Evolutionary conservation across 1,140 invertebrate genomes (phyloP).

Genomic region (Thereuonema tuberculata): DNA sequence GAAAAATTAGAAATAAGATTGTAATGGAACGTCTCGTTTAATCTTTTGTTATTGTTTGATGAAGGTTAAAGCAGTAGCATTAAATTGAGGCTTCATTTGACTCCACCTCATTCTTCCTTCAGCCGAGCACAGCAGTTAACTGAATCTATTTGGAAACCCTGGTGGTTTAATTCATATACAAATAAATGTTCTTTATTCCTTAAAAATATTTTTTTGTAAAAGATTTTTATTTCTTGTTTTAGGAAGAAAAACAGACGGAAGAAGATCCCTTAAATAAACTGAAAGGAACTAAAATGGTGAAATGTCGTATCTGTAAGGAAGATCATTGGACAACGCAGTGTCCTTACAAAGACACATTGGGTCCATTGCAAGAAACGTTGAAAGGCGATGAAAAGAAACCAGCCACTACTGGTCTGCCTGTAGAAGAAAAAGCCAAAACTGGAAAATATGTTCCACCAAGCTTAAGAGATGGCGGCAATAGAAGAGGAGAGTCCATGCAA

Average conservation of each 20-base stretch:
- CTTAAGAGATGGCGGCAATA: slow-evolving; percentile 62
- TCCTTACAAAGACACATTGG: slow-evolving; percentile 80
- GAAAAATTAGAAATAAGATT: no score
- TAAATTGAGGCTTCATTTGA: no score
- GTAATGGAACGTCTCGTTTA: no score
- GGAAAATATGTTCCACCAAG: slow-evolving; percentile 62
- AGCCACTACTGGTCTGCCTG: slow-evolving; percentile 7
- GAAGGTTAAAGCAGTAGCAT: no score
- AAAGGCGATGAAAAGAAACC: slow-evolving; percentile 25
- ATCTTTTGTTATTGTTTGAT: no score
- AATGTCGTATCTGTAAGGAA: slow-evolving; percentile 86
- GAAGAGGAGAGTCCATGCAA: slow-evolving; percentile 55
- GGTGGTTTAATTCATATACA: no score
- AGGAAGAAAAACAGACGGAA: slow-evolving; percentile 66
- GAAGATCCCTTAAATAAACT: slow-evolving; percentile 67
- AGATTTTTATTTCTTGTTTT: no score
- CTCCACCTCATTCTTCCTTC: no score
- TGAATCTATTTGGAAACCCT: no score
- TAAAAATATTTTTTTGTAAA: no score
- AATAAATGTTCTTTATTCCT: no score
- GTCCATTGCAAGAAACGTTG: slow-evolving; percentile 35
- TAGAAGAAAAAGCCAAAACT: slow-evolving; percentile 24
- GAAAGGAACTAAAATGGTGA: slow-evolving; percentile 63
- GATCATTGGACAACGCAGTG: slow-evolving; percentile 96
- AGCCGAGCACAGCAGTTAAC: no score